A percentile compares a stretch with the other conserved stretches of the same genome.
Conservation (phyloP, 2,888 invertebrate genomes). For the Hanleya hanleyi region DNA sequence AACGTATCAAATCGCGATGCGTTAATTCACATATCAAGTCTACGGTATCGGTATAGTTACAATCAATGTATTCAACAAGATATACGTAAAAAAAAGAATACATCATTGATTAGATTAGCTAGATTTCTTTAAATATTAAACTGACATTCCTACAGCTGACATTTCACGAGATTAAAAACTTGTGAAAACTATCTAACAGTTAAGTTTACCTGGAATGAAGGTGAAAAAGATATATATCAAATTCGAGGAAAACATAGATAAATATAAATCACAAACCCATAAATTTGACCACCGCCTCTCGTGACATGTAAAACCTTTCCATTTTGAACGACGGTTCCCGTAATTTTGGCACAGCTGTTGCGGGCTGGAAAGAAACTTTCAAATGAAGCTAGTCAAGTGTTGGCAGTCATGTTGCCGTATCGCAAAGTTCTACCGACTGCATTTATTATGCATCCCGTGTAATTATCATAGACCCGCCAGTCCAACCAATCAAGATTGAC, state of each 20-base stretch:
- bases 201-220: no score
- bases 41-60: no score
- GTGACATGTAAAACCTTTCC: constrained; percentile 27
- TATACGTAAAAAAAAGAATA: no score
- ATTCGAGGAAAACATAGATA: not conserved
- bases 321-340: constrained; percentile 16
- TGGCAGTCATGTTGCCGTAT: constrained; percentile 5
- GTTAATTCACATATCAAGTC: no score
- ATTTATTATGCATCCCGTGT: constrained; percentile 10
- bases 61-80: no score
- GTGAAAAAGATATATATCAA: not conserved
- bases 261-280: constrained; percentile 25
- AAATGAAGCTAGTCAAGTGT: constrained; percentile 12
- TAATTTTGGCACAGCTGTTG: constrained; percentile 21
- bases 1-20: no score
- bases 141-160: no score
- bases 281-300: constrained; percentile 24
- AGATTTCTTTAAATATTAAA: no score
- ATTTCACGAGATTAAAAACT: no score
- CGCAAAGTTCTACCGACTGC: constrained; percentile 8
- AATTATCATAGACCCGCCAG: not conserved
- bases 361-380: constrained; percentile 18
- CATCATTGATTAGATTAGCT: no score
- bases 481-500: not conserved
- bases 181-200: no score